Conservation (phyloP, 30 jellyfish, hydroid and myxozoan species). For the Turritopsis dohrnii region DNA sequence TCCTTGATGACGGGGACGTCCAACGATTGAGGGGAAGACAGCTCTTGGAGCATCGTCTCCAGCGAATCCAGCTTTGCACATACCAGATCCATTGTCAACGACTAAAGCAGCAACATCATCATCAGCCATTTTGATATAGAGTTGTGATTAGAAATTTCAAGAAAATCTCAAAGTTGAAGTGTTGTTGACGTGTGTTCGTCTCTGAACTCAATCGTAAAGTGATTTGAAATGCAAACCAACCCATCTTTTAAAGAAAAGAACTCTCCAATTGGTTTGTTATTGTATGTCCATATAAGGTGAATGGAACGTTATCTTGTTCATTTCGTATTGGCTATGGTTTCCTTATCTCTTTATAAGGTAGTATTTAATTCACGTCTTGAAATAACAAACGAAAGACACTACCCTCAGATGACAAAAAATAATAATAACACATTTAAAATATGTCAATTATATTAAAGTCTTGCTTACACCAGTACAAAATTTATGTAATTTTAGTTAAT, state of each 20-base stretch:
- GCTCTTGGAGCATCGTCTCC: constrained; percentile 99
- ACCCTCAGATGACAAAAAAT: background rate
- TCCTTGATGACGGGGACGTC: constrained; percentile 99
- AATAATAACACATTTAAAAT: background rate
- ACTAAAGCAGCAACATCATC: constrained; percentile 99
- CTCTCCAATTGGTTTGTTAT: background rate
- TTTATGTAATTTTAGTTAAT: too few relatives aligned
- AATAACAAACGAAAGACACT: background rate
- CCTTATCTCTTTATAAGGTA: background rate
- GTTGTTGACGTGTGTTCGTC: constrained; percentile 15
- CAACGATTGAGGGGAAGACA: constrained; percentile 98
- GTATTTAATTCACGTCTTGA: background rate
- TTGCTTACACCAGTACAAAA: background rate
- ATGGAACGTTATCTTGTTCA: background rate
- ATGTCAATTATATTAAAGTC: background rate
- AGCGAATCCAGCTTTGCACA: constrained; percentile 99
- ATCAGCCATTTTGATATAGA: constrained; percentile 70
- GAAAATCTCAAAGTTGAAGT: background rate
- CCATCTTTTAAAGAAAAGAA: background rate
- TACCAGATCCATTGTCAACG: constrained; percentile 99
- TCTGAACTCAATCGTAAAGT: background rate
- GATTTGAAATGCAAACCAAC: background rate
- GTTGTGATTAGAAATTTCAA: background rate
- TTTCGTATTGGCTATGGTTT: background rate
- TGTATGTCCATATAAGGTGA: background rate